Conservation (phyloP, 2,113 vertebrate genomes). For the Pandion haliaetus region DNA sequence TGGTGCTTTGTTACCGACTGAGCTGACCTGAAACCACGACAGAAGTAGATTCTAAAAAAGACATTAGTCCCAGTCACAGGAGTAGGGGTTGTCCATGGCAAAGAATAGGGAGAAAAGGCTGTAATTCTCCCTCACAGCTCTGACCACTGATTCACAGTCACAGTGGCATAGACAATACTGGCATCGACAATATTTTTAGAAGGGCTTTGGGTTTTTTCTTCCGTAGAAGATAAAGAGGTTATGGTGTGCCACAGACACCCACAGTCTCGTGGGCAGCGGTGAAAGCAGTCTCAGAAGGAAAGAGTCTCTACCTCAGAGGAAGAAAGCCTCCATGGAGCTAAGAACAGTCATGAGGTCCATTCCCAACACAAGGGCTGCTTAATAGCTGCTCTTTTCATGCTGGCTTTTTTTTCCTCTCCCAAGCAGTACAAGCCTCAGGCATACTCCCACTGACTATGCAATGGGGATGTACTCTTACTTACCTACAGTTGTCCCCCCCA, state of each 20-base stretch:
- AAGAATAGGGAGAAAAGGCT: background rate
- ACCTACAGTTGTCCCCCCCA: background rate
- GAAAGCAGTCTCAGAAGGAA: background rate
- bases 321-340: background rate
- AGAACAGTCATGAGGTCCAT: background rate
- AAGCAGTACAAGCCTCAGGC: background rate
- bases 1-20: too few species aligned
- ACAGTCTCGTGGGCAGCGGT: conserved; percentile 8
- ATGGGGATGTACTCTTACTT: background rate
- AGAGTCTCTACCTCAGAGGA: background rate
- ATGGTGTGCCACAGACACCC: background rate
- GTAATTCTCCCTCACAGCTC: background rate
- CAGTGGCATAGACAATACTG: conserved; percentile 21
- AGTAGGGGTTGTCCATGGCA: background rate
- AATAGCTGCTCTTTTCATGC: background rate
- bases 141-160: conserved; percentile 54
- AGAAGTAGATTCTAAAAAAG: background rate
- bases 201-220: background rate
- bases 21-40: too few species aligned
- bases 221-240: conserved; percentile 37
- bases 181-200: conserved; percentile 41
- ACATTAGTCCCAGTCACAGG: background rate
- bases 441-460: background rate
- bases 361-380: background rate
- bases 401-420: background rate